Base-by-base conservation (phyloP, 2,113 vertebrate genomes). In the Crotalus tigris region DNA sequence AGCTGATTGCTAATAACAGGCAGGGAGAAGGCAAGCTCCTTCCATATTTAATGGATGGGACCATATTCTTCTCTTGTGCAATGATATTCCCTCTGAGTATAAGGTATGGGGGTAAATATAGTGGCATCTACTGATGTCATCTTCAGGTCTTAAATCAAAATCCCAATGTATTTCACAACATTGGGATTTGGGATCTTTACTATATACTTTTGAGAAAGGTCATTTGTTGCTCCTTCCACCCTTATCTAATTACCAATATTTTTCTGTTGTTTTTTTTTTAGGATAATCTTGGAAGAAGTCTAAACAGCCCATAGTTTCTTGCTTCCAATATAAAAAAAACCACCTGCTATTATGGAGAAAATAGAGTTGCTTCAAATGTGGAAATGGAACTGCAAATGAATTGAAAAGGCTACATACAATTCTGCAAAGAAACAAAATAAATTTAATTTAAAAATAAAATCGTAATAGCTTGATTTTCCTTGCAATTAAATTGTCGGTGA, bases 241-340 rank as follows among this genome's bases (percentile, higher is more conserved):
- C 91, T 87, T 29, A 75, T 89, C 17, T 81, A 7, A 39, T 87
- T 87, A 29, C 75, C 26, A 92, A 44, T 19, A 26, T 1, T 46
- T 64, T 0, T 0, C 24, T 88, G 94, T 29, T 39, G 39, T 54
- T 91, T 5, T 92, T 33, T 69, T 94, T 94, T 85, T 88, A 96
- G 95, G 95, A 90, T 87, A 95, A 94, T 15, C 15, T 95, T 61
- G 58, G 4, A 54, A 91, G 49, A 12, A 9, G 5, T 64, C 11
- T 0, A 1, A 0, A 58, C 4, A 0, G 39, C 13, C 51, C 17
- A 59, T 58, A 17, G 29, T 57, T 4, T 81, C 33, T 89, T 26
- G 13, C 10, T 88, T 85, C 15, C 9, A 46, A 29, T 57, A 75
- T 24, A 49, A 81, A 21, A 90, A 90, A 11, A 21, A 0, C 2